Evolutionary conservation across 2,797 vertebrate genomes (phyloP).

Genomic region (Cetoscarus ocellatus): DNA sequence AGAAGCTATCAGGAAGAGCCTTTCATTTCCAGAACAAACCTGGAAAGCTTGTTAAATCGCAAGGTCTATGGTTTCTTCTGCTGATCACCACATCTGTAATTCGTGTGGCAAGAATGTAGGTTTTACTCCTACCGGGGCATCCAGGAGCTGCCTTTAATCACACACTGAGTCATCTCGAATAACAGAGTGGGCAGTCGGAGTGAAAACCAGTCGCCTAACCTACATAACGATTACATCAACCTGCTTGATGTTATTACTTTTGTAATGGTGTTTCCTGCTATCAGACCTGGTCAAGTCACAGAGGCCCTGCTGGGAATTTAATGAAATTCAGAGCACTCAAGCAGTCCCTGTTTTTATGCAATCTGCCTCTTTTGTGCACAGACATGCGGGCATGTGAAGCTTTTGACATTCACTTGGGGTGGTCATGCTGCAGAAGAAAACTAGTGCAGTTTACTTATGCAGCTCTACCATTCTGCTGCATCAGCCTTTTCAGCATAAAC

Average conservation of each 20-base stretch:
- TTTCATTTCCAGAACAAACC: slow-evolving; percentile 60
- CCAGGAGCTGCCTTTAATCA: slow-evolving; percentile 60
- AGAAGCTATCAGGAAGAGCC: slow-evolving; percentile 22
- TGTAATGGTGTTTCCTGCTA: slow-evolving; percentile 19
- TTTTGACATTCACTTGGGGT: slow-evolving; percentile 33
- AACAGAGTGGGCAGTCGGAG: slow-evolving; percentile 34
- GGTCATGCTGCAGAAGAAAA: slow-evolving; percentile 11
- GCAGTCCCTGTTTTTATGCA: slow-evolving; percentile 27
- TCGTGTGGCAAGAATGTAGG: slow-evolving; percentile 52
- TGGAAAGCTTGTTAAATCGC: slow-evolving; percentile 49
- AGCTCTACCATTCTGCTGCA: slow-evolving; percentile 30
- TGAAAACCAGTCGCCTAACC: slow-evolving; percentile 48
- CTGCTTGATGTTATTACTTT: slow-evolving; percentile 29
- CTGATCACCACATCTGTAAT: slow-evolving; percentile 61
- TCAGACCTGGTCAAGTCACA: slow-evolving; percentile 21
- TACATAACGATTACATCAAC: slow-evolving; percentile 32
- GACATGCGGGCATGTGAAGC: slow-evolving; percentile 1
- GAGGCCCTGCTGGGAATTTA: neutral
- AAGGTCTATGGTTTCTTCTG: slow-evolving; percentile 19
- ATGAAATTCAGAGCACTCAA: slow-evolving; percentile 21
- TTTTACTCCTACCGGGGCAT: slow-evolving; percentile 47
- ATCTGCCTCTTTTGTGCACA: slow-evolving; percentile 16
- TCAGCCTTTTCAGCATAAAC: slow-evolving; percentile 32
- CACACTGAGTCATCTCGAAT: slow-evolving; percentile 47
- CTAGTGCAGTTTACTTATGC: slow-evolving; percentile 13